Percentiles rank a stretch among this genome's conserved stretches.
Evolutionary conservation across 2,888 invertebrate genomes (phyloP).

Genomic region (Thalpophila matura): DNA sequence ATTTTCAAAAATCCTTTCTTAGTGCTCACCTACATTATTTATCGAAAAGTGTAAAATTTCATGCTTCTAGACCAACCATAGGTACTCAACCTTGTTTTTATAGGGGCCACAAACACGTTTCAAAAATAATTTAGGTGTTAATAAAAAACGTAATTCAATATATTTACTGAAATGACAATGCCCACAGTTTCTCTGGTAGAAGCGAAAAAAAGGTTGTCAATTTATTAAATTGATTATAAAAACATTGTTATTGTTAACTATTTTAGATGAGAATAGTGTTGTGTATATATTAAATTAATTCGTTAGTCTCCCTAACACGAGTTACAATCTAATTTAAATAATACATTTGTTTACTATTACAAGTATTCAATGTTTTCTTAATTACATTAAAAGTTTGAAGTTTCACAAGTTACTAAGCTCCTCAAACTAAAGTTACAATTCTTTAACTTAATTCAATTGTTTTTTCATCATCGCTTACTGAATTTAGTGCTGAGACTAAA

Average conservation of each 20-base stretch:
- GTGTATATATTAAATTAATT: neutral
- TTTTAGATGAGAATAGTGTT: neutral
- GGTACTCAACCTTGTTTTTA: no score
- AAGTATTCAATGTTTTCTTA: constrained; percentile 22
- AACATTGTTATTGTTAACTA: neutral
- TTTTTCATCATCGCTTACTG: constrained; percentile 12
- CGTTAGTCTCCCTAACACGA: neutral
- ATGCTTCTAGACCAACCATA: no score
- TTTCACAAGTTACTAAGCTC: neutral
- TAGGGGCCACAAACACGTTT: no score
- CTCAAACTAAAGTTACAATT: constrained; percentile 6
- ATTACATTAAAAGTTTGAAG: constrained; percentile 27
- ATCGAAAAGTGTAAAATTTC: no score
- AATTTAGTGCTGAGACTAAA: neutral
- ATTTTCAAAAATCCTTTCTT: no score
- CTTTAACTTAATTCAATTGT: constrained; percentile 13
- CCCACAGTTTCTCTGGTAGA: no score
- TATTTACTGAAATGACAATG: no score
- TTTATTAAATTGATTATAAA: no score
- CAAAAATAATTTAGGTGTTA: no score
- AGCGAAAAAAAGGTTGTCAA: no score
- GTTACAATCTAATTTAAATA: neutral
- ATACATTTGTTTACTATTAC: constrained; percentile 2
- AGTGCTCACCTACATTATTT: no score
- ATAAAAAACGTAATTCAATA: no score